Percentiles rank a stretch among this genome's conserved stretches.
phyloP scores from a whole-genome alignment of 64 coral and sea anemone genomes.

The Hydrozoanthus tunicans region DNA sequence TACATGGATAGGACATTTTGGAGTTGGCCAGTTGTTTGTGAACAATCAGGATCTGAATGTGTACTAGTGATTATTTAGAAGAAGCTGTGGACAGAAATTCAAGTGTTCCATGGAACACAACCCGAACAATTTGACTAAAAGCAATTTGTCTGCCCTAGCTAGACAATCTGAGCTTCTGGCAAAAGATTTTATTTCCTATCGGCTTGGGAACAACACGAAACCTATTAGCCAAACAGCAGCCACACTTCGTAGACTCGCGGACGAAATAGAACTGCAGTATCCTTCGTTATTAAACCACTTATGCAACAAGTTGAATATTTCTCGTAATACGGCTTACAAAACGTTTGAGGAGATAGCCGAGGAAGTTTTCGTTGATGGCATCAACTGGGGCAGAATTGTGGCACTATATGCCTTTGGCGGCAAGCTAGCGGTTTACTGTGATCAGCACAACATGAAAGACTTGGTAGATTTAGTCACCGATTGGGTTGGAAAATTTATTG shows the following conservation, averaged over 20 bases:
- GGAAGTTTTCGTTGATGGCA: constrained; percentile 94
- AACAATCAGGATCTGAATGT: constrained; percentile 44
- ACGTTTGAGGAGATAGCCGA: constrained; percentile 94
- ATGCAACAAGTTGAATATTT: constrained; percentile 89
- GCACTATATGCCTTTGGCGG: constrained; percentile 97
- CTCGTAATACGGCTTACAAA: constrained; percentile 78
- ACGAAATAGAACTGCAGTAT: constrained; percentile 93
- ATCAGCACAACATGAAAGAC: constrained; percentile 91
- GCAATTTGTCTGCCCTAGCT: constrained; percentile 49
- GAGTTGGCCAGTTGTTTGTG: constrained; percentile 12
- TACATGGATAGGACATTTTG: constrained; percentile 22
- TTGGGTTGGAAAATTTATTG: constrained; percentile 88
- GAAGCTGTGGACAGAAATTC: constrained; percentile 29
- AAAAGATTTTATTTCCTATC: constrained; percentile 94
- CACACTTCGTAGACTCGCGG: constrained; percentile 96
- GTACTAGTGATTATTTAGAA: background rate
- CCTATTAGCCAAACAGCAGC: constrained; percentile 76
- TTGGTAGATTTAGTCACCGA: constrained; percentile 75
- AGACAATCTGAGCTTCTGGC: constrained; percentile 77
- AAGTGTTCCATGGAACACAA: constrained; percentile 76
- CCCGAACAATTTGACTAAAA: constrained; percentile 54
- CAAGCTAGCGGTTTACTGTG: constrained; percentile 89
- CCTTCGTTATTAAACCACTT: constrained; percentile 86
- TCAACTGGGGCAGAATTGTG: constrained; percentile 99
- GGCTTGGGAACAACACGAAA: constrained; percentile 76